Base-by-base conservation (phyloP, 2,797 vertebrate genomes). In the Cirrhinus mrigala region DNA sequence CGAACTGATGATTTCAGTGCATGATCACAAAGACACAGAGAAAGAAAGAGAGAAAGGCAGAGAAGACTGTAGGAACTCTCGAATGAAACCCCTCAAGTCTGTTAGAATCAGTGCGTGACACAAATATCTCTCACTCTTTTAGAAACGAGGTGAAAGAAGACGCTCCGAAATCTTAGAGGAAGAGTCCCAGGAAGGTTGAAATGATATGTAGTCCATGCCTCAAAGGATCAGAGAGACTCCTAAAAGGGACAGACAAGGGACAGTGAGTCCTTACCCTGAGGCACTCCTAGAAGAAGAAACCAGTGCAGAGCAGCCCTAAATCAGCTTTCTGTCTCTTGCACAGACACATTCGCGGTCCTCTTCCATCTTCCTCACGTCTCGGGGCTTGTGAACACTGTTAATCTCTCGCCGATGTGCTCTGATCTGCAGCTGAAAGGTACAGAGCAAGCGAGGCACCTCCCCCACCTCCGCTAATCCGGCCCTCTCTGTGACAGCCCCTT, bases 341-440 rank as follows among this genome's bases (percentile, higher is more conserved):
- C 22, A 9, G 46, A 50, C 52, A 62, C 77, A 64, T 62, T 70
- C 27, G n/a, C 11, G 22, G 64, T 52, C 44, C 73, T 82, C 54
- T 44, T 78, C 71, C 64, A 66, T 88, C 77, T 64, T 69, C 68
- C 79, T 52, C 62, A 58, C 24, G 54, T 81, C 82, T 80, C 69
- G 1, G 46, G 29, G 56, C 22, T 82, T 52, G 62, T 27, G 54
- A 27, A 81, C 81, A 29, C 22, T 85, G 46, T 27, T 29, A 66
- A 83, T 79, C 29, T 80, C 56, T 48, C 60, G 71, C 48, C 54
- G 81, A 40, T 88, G 83, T 84, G 76, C 79, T 71, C 76, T 81
- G 85, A 83, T 88, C 85, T 84, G 87, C 87, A 69, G 87, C 87
- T 87, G 75, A 88, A 85, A 87, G 60, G 82, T 84, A 81, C 18